Conservation (phyloP, 2,797 vertebrate species). For the Rhabdophis nuchalis region DNA sequence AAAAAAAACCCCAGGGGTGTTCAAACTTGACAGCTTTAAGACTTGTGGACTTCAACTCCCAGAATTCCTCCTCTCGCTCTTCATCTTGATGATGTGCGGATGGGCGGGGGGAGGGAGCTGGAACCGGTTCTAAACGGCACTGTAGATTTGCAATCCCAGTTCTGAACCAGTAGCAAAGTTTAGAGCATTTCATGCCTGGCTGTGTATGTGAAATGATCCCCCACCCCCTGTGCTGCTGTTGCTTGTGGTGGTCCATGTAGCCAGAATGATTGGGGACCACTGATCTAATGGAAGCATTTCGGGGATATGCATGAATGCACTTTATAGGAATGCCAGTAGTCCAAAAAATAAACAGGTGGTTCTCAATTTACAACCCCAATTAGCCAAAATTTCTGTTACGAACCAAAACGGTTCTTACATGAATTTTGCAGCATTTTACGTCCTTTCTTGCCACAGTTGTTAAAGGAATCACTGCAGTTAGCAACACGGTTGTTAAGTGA, state of each 20-base stretch:
- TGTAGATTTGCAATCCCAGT: too few species aligned
- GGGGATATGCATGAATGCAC: constrained; percentile 2
- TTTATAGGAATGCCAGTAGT: not conserved
- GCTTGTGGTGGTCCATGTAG: not conserved
- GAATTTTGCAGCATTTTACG: not conserved
- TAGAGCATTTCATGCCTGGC: too few species aligned
- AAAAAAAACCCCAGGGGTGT: too few species aligned
- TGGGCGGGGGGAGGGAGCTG: too few species aligned
- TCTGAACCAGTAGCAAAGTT: too few species aligned
- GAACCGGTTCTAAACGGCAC: too few species aligned
- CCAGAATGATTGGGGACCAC: not conserved
- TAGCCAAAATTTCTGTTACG: not conserved
- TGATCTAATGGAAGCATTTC: not conserved
- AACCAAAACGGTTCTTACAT: not conserved
- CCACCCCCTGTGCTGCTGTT: not conserved
- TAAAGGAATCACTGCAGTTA: not conserved
- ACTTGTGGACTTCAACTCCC: too few species aligned
- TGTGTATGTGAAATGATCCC: not conserved
- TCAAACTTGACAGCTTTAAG: too few species aligned
- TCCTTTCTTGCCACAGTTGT: not conserved
- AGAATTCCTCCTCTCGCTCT: too few species aligned
- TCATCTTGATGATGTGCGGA: too few species aligned
- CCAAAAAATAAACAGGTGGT: not conserved
- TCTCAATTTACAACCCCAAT: not conserved
- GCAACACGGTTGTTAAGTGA: not conserved